Evolutionary conservation across 1,140 invertebrate genomes (phyloP), one percentile per base, ranked within the genome.

Genomic region (Drosophila malerkotliana): DNA sequence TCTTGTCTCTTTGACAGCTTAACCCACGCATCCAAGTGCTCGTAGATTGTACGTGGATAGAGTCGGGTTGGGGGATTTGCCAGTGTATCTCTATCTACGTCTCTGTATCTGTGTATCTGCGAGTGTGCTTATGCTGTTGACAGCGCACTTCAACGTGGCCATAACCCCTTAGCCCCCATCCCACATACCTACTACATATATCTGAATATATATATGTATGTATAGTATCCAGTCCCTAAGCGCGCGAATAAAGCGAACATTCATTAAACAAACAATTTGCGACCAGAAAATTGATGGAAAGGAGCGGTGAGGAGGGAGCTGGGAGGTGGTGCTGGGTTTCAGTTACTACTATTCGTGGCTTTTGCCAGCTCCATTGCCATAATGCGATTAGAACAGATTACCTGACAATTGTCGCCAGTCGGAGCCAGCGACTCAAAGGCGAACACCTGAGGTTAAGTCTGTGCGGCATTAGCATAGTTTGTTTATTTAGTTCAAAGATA

Each of bases 341-440:
- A 49, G 51, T 47, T 24, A 24, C 18, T 24, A 24, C 18, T 58
- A 14, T 26, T 28, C 53, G 41, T 28, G 57, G 30, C 58, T 49
- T 62, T 56, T 49, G 51, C 18, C 53, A 59, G 37, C 48, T 66
- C 64, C 52, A 57, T 59, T 58, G 81, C 55, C 82, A 79, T 88
- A 87, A 87, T 88, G 83, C 82, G 82, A 87, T 87, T 88, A 87
- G 82, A 88, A 82, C 79, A 87, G 82, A 88, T 87, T 87, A 87
- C 59, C 75, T 64, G 83, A 88, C 75, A 87, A 88, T 88, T 87
- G 83, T 88, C 71, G 81, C 77, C 73, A 67, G 75, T 51, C 41
- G 44, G 28, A 49, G 48, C 37, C 71, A 60, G 21, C 15, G 4
- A 14, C 39, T 41, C 39, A 41, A 41, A 41, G n/a, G 39, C 39